Conservation (phyloP, 2,797 vertebrate species). For the Tenualosa thibaudeaui region DNA sequence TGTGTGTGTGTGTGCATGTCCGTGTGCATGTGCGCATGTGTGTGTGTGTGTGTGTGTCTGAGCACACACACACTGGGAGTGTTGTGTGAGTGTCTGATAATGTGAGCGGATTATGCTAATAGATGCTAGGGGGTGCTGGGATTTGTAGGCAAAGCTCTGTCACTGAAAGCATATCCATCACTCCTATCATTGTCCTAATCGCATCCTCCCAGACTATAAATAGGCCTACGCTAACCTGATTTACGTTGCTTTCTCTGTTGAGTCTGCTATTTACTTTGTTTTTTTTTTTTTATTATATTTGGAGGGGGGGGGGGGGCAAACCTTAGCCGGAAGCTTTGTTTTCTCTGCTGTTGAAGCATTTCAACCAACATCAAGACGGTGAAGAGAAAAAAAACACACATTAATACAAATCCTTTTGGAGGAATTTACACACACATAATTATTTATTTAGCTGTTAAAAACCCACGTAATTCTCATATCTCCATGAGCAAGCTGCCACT, state of each 20-base stretch:
- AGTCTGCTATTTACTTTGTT: slow-evolving; percentile 39
- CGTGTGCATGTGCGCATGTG: neutral
- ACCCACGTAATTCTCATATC: slow-evolving; percentile 76
- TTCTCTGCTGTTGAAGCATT: slow-evolving; percentile 56
- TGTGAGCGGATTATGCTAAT: slow-evolving; percentile 65
- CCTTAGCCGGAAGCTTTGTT: slow-evolving; percentile 50
- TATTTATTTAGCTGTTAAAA: slow-evolving; percentile 78
- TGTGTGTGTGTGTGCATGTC: neutral
- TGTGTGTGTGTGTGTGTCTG: slow-evolving; percentile 28
- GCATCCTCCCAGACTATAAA: slow-evolving; percentile 40
- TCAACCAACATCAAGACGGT: slow-evolving; percentile 59
- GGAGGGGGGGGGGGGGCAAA: slow-evolving; percentile 40
- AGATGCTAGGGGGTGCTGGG: slow-evolving; percentile 42
- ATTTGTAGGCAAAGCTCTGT: slow-evolving; percentile 43
- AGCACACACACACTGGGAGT: slow-evolving; percentile 48
- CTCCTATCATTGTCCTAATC: slow-evolving; percentile 44
- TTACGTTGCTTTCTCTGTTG: slow-evolving; percentile 15
- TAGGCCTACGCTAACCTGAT: slow-evolving; percentile 27
- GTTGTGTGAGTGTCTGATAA: slow-evolving; percentile 65
- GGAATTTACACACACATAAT: slow-evolving; percentile 76
- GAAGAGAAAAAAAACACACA: slow-evolving; percentile 43
- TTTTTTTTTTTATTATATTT: neutral
- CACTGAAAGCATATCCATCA: slow-evolving; percentile 45
- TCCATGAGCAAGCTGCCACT: slow-evolving; percentile 71
- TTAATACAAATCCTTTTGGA: slow-evolving; percentile 74